Evolutionary conservation across 2,797 vertebrate species (phyloP).

Genomic region (Cryptoblepharus egeriae): DNA sequence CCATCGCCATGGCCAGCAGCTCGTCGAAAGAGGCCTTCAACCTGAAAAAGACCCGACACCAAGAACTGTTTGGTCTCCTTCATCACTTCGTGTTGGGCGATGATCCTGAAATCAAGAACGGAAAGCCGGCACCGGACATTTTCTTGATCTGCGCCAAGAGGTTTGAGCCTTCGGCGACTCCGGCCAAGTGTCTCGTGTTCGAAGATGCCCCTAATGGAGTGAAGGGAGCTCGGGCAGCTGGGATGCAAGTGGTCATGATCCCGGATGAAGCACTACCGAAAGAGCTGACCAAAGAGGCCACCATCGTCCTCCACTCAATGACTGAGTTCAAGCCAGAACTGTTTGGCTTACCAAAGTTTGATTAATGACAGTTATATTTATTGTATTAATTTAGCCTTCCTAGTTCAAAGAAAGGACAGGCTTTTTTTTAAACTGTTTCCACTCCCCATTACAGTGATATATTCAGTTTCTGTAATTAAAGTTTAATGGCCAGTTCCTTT

Average conservation of each 20-base stretch:
- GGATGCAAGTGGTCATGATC: slow-evolving; percentile 95
- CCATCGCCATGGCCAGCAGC: slow-evolving; percentile 88
- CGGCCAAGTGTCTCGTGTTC: slow-evolving; percentile 88
- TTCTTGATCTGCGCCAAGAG: slow-evolving; percentile 86
- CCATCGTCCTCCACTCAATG: slow-evolving; percentile 82
- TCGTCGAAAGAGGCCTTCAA: slow-evolving; percentile 77
- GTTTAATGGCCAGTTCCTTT: not conserved
- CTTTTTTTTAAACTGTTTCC: not conserved
- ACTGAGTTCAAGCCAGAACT: slow-evolving; percentile 86
- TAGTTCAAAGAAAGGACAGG: not conserved
- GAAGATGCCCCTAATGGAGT: slow-evolving; percentile 91
- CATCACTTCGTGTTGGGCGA: slow-evolving; percentile 87
- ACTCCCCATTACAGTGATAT: slow-evolving; percentile 2
- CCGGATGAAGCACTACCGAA: slow-evolving; percentile 85
- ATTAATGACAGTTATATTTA: slow-evolving; percentile 58
- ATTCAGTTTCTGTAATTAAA: slow-evolving; percentile 13
- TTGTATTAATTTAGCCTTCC: not conserved
- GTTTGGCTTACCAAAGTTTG: slow-evolving; percentile 85
- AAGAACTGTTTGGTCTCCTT: slow-evolving; percentile 84
- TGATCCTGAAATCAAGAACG: slow-evolving; percentile 83
- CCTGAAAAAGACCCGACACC: slow-evolving; percentile 83
- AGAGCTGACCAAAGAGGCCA: slow-evolving; percentile 79
- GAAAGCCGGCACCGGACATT: slow-evolving; percentile 87
- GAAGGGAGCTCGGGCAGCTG: slow-evolving; percentile 80
- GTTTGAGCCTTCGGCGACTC: slow-evolving; percentile 79